phyloP scores from a whole-genome alignment of 2,797 vertebrate genomes.

The Schizopygopsis pylzovi region DNA sequence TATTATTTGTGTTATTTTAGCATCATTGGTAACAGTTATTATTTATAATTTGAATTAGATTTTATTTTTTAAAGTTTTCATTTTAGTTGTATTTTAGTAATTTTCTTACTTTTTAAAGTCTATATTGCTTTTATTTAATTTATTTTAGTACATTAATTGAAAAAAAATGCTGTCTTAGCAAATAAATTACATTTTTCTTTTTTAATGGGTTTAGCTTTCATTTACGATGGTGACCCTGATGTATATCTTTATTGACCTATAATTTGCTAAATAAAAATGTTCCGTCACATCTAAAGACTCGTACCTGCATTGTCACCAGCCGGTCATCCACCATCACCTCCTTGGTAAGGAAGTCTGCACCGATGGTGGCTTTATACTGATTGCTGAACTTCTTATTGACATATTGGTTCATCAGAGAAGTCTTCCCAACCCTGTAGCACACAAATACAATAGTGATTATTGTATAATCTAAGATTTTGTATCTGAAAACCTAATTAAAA shows the following conservation, averaged over 20 bases:
- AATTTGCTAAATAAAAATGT: not conserved
- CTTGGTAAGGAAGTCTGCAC: slow-evolving; percentile 71
- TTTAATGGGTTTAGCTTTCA: not conserved
- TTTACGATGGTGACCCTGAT: not conserved
- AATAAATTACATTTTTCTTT: no score
- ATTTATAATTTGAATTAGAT: not conserved
- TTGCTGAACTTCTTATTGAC: slow-evolving; percentile 74
- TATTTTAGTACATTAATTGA: not conserved
- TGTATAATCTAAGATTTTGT: not conserved
- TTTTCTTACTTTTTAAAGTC: not conserved
- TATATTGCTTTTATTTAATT: not conserved
- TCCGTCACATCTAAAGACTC: not conserved
- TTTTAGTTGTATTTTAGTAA: not conserved
- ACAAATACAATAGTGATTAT: not conserved
- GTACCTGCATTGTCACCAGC: slow-evolving; percentile 71
- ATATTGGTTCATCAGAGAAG: slow-evolving; percentile 72
- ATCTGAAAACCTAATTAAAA: not conserved
- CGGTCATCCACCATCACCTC: slow-evolving; percentile 71
- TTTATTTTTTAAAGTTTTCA: not conserved
- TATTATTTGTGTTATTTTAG: no score
- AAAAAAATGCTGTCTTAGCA: no score
- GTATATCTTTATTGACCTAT: no score
- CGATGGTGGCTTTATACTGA: slow-evolving; percentile 73
- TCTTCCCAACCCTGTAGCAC: slow-evolving; percentile 67
- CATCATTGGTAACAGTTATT: not conserved